A percentile compares a stretch with the other conserved stretches of the same genome.
These are phyloP conservation scores for Eupithecia abbreviata DNA, from an alignment of 2,888 invertebrate species.

Conservation along the genomic window DNA sequence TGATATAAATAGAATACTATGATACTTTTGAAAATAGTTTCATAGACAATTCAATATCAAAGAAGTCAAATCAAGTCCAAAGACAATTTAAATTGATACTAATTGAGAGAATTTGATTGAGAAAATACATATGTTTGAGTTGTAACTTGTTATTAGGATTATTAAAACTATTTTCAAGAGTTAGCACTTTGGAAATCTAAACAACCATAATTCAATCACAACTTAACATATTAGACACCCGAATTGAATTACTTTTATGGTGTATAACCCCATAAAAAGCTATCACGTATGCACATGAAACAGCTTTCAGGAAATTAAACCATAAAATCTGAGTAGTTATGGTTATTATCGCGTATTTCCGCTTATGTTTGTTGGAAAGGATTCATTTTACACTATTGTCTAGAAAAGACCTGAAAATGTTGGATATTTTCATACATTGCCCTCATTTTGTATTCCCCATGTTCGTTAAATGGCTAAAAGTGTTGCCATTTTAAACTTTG, in stretches of 20 bases:
- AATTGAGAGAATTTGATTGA: too few relatives aligned
- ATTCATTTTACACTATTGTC: conserved; percentile 31
- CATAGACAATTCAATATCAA: too few relatives aligned
- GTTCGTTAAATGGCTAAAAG: background rate
- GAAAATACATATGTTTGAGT: too few relatives aligned
- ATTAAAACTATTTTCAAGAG: background rate
- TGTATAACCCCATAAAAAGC: conserved; percentile 61
- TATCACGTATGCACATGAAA: conserved; percentile 66
- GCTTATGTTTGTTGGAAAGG: conserved; percentile 49
- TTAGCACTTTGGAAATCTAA: conserved; percentile 17
- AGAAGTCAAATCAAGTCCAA: too few relatives aligned
- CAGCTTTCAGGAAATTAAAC: conserved; percentile 80
- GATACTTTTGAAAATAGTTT: too few relatives aligned
- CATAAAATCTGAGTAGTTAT: conserved; percentile 69
- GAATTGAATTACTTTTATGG: conserved; percentile 65
- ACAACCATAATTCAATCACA: conserved; percentile 61
- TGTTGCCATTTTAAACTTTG: background rate
- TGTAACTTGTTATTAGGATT: too few relatives aligned
- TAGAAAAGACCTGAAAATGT: conserved; percentile 10
- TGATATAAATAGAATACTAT: too few relatives aligned
- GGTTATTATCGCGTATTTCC: conserved; percentile 62
- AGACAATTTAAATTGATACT: too few relatives aligned
- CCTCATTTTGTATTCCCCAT: conserved; percentile 3
- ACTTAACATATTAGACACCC: conserved; percentile 57
- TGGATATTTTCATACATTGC: background rate